These are phyloP conservation scores for Rhabdornis inornatus DNA, from an alignment of 2,113 vertebrate genomes.

Conservation along the genomic window DNA sequence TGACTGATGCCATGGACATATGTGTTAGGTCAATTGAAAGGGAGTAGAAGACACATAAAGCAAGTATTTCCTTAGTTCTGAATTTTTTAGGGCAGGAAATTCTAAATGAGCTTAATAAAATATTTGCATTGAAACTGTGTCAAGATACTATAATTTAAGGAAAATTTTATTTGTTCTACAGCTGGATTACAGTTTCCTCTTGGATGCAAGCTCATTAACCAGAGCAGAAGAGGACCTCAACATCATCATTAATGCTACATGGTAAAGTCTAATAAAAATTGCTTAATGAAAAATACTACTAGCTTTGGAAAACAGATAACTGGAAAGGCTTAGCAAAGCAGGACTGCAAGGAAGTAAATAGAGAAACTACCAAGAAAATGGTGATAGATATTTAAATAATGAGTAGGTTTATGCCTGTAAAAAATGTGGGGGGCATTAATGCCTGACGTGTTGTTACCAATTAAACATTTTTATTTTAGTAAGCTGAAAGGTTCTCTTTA, in stretches of 20 bases:
- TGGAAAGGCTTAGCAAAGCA: not conserved
- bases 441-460: not conserved
- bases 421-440: not conserved
- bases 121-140: not conserved
- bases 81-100: not conserved
- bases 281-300: not conserved
- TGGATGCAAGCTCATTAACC: constrained; percentile 87
- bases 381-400: not conserved
- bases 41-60: not conserved
- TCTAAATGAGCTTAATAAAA: not conserved
- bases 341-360: not conserved
- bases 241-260: constrained; percentile 80
- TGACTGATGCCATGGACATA: not conserved
- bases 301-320: not conserved
- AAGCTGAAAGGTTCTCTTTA: not conserved
- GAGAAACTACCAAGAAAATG: not conserved
- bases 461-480: not conserved
- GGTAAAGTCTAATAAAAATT: constrained; percentile 72
- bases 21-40: not conserved
- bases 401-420: not conserved
- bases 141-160: not conserved
- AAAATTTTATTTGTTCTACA: constrained; percentile 57
- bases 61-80: not conserved
- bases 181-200: constrained; percentile 86
- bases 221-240: constrained; percentile 79